A percentile compares a stretch with the other conserved stretches of the same genome.
Conservation (phyloP, 2,888 invertebrate species). For the Agrotis puta region DNA sequence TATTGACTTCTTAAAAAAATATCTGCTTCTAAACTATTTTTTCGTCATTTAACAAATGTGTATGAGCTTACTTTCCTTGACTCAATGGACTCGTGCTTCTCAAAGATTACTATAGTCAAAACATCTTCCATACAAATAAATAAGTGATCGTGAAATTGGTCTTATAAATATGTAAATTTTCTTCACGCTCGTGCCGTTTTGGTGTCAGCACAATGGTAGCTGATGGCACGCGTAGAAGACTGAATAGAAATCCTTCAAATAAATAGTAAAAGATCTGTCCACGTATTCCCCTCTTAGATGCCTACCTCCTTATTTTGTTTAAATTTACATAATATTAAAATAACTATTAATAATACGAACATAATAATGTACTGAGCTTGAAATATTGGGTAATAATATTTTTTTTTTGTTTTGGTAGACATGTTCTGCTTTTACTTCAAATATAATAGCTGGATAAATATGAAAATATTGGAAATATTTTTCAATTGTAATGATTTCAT, state of each 20-base stretch:
- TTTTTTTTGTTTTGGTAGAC: constrained; percentile 1
- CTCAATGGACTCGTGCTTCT: background rate
- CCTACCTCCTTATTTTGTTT: background rate
- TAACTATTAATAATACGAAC: constrained; percentile 12
- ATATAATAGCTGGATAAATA: constrained; percentile 14
- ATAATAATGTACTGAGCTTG: constrained; percentile 47
- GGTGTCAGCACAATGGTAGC: constrained; percentile 47
- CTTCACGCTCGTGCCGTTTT: constrained; percentile 50
- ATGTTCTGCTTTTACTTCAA: constrained; percentile 1
- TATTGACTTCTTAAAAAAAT: too few relatives aligned
- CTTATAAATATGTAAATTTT: constrained; percentile 57
- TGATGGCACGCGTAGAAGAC: constrained; percentile 44
- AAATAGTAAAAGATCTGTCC: constrained; percentile 10
- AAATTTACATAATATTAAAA: constrained; percentile 48
- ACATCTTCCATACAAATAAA: constrained; percentile 31
- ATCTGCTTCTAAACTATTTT: too few relatives aligned
- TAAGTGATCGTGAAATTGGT: constrained; percentile 39
- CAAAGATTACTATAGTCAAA: constrained; percentile 25
- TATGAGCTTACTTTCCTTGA: too few relatives aligned
- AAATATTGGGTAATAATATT: constrained; percentile 19
- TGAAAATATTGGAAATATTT: constrained; percentile 29
- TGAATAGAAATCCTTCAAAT: constrained; percentile 30
- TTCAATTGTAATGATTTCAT: constrained; percentile 24
- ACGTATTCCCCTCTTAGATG: constrained; percentile 37
- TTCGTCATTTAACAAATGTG: too few relatives aligned